These are phyloP conservation scores for Boleophthalmus pectinirostris DNA, from an alignment of 2,113 vertebrate species.

Conservation along the genomic window DNA sequence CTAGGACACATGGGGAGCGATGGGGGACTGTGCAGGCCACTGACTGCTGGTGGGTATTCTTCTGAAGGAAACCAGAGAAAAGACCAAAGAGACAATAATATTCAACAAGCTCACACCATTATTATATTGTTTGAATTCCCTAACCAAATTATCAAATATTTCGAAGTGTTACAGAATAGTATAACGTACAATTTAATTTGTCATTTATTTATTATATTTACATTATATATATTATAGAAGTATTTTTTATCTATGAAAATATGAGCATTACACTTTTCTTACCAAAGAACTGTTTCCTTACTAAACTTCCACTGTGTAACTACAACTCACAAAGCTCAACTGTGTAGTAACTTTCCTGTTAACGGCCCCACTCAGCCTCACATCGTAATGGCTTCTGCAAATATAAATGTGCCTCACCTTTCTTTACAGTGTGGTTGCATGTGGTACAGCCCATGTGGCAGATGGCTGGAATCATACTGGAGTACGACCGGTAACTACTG, in stretches of 20 bases:
- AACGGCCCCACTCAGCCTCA: neutral
- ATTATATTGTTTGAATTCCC: too few relatives aligned
- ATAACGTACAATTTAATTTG: too few relatives aligned
- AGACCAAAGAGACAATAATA: neutral
- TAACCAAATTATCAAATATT: too few relatives aligned
- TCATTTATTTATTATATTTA: too few relatives aligned
- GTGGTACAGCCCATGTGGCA: slow-evolving; percentile 76
- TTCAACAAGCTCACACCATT: slow-evolving; percentile 27
- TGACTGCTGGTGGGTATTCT: slow-evolving; percentile 80
- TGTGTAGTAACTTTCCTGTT: neutral
- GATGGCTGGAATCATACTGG: slow-evolving; percentile 80
- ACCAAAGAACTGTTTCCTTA: neutral
- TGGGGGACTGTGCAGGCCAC: slow-evolving; percentile 89
- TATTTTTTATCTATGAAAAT: neutral
- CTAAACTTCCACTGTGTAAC: neutral
- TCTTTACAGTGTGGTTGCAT: slow-evolving; percentile 86
- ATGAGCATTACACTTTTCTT: neutral
- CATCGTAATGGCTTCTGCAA: neutral
- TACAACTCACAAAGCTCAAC: neutral
- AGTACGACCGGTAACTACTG: slow-evolving; percentile 81
- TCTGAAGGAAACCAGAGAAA: slow-evolving; percentile 55
- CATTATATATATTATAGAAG: too few relatives aligned
- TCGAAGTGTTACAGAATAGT: too few relatives aligned
- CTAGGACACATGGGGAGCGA: slow-evolving; percentile 86
- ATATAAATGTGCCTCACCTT: slow-evolving; percentile 77